Percentiles rank a stretch among this genome's conserved stretches.
These are phyloP conservation scores for Abscondita cerata DNA, from an alignment of 2,888 invertebrate species.

Conservation along the genomic window DNA sequence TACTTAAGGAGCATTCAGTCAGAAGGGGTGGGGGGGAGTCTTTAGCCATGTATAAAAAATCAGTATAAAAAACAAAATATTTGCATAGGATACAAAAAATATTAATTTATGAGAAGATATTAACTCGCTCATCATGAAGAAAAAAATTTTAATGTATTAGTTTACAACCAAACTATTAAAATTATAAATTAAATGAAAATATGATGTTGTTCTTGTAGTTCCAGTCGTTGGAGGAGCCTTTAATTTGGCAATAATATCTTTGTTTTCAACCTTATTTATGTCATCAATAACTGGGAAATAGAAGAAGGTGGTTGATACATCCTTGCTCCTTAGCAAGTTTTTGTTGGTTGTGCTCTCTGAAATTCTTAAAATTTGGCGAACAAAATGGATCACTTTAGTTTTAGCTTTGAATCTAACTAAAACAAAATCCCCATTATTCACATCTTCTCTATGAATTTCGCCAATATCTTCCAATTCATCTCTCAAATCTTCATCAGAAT, in stretches of 20 bases:
- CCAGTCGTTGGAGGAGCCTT: not conserved
- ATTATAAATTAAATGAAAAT: not conserved
- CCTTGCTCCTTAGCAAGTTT: not conserved
- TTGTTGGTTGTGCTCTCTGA: not conserved
- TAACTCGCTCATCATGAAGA: too few species aligned
- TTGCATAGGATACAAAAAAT: too few species aligned
- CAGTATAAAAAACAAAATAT: too few species aligned
- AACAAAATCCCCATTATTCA: not conserved
- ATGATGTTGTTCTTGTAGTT: slow-evolving; percentile 1
- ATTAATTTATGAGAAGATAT: too few species aligned
- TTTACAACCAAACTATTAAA: too few species aligned
- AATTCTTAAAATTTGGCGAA: not conserved
- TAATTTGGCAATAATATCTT: slow-evolving; percentile 1
- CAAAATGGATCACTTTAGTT: slow-evolving; percentile 1
- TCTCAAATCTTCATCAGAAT: not conserved
- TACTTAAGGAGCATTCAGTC: too few species aligned
- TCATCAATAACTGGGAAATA: too few species aligned
- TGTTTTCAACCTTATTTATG: too few species aligned
- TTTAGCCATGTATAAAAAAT: too few species aligned
- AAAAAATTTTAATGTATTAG: too few species aligned
- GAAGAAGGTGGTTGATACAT: not conserved
- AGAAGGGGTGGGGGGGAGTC: too few species aligned
- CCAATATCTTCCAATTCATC: not conserved
- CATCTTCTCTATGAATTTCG: too few species aligned
- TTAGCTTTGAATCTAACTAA: slow-evolving; percentile 2